Conservation (phyloP, 1,140 invertebrate species). For the Lordiphosa collinella region DNA sequence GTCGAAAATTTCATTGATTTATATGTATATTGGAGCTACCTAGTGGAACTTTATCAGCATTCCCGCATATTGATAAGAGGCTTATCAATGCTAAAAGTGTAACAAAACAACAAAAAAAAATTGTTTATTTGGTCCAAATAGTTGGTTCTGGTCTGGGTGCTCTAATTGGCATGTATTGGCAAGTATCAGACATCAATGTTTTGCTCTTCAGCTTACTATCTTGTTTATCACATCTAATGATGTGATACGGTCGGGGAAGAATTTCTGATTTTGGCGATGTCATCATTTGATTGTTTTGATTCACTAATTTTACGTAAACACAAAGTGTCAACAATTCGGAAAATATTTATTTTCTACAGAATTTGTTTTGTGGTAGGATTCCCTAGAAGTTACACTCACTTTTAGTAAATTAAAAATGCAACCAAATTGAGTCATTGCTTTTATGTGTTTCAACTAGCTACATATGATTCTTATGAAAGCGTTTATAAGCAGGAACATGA, state of each 20-base stretch:
- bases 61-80: slow-evolving; percentile 27
- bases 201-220: slow-evolving; percentile 18
- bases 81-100: slow-evolving; percentile 19
- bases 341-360: too few species aligned
- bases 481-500: too few species aligned
- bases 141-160: slow-evolving; percentile 9
- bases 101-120: slow-evolving; percentile 17
- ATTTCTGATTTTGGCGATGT: slow-evolving; percentile 17
- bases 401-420: too few species aligned
- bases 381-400: too few species aligned
- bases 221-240: slow-evolving; percentile 45
- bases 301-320: too few species aligned
- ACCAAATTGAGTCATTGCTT: too few species aligned
- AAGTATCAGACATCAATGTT: too few species aligned
- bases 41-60: slow-evolving; percentile 34
- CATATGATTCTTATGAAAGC: too few species aligned
- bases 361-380: too few species aligned
- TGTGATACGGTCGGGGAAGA: slow-evolving; percentile 44
- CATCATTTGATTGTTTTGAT: too few species aligned
- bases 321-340: too few species aligned
- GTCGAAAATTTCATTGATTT: slow-evolving; percentile 58
- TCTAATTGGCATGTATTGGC: slow-evolving; percentile 27
- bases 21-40: slow-evolving; percentile 47
- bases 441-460: too few species aligned
- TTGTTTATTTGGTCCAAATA: slow-evolving; percentile 43